Evolutionary conservation across 2,888 invertebrate genomes (phyloP).

Genomic region (Sipha maydis): DNA sequence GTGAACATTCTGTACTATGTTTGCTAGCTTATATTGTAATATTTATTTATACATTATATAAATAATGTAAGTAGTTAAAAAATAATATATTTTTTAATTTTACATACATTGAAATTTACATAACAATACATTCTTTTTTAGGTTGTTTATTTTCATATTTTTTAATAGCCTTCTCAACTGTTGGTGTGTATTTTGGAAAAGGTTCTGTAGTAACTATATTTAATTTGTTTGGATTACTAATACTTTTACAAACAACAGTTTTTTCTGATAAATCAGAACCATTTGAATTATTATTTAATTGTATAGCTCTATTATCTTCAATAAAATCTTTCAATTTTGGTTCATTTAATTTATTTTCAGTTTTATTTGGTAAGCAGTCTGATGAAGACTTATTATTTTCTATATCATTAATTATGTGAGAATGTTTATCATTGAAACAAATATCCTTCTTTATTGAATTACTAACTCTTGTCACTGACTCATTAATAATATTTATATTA

Average conservation of each 20-base stretch:
- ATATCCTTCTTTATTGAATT: not conserved
- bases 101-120: slow-evolving; percentile 55
- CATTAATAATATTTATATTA: not conserved
- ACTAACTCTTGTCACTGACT: not conserved
- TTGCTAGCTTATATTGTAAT: slow-evolving; percentile 35
- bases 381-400: not conserved
- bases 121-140: slow-evolving; percentile 63
- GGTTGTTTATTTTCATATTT: slow-evolving; percentile 59
- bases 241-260: not conserved
- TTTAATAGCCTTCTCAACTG: slow-evolving; percentile 58
- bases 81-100: slow-evolving; percentile 9
- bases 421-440: not conserved
- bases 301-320: not conserved
- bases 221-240: slow-evolving; percentile 18
- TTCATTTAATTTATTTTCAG: not conserved
- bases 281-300: not conserved
- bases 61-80: slow-evolving; percentile 5
- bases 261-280: not conserved
- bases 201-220: slow-evolving; percentile 51
- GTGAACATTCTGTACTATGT: slow-evolving; percentile 43
- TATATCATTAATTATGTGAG: not conserved
- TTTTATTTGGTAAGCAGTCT: not conserved
- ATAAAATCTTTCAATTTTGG: not conserved
- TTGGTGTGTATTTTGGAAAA: slow-evolving; percentile 58
- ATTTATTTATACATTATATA: slow-evolving; percentile 35